A percentile compares a stretch with the other conserved stretches of the same genome.
Conservation (phyloP, 2,888 invertebrate species). For the Thyatira batis region DNA sequence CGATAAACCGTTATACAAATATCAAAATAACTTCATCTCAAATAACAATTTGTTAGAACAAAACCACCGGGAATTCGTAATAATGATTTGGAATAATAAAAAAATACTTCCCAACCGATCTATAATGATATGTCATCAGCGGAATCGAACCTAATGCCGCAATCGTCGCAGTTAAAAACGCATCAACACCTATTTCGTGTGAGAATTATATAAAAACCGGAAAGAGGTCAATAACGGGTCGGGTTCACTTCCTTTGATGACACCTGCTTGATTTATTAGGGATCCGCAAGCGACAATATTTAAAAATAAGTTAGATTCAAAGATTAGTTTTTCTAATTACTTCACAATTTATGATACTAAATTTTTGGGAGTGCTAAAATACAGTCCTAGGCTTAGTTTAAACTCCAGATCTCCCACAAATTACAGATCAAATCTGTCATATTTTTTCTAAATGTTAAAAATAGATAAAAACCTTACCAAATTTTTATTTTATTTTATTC, state of each 20-base stretch:
- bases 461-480: no score
- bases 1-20: background rate
- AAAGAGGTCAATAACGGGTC: conserved; percentile 51
- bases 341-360: no score
- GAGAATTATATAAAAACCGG: conserved; percentile 40
- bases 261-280: conserved; percentile 44
- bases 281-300: conserved; percentile 13
- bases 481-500: no score
- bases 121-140: conserved; percentile 2
- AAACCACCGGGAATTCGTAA: background rate
- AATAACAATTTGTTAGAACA: background rate
- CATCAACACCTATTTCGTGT: conserved; percentile 48
- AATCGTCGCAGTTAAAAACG: conserved; percentile 39
- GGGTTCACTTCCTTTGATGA: conserved; percentile 36
- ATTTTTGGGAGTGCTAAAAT: no score
- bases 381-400: no score
- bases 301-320: no score
- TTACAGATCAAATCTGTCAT: no score
- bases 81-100: background rate
- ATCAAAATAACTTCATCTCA: background rate
- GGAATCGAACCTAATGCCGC: conserved; percentile 17
- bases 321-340: background rate
- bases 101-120: background rate
- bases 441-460: no score
- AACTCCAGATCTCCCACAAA: no score